A percentile compares a stretch with the other conserved stretches of the same genome.
Conservation (phyloP, 2,113 vertebrate genomes). For the Romanogobio albipinnatus region DNA sequence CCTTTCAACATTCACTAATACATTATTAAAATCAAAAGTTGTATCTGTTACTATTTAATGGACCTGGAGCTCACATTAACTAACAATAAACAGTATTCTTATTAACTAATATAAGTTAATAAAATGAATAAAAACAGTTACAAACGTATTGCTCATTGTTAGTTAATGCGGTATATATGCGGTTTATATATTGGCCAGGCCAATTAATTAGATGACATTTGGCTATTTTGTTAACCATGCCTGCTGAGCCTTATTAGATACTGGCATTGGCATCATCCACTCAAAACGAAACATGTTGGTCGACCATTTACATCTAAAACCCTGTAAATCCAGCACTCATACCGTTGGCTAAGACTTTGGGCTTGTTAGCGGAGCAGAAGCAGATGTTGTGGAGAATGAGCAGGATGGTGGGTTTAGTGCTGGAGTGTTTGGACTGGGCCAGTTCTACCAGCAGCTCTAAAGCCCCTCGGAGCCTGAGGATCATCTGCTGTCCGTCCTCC, state of each 20-base stretch:
- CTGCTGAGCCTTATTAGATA: not conserved
- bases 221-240: not conserved
- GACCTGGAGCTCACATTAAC: too few relatives aligned
- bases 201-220: not conserved
- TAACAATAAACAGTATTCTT: too few relatives aligned
- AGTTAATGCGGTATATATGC: too few relatives aligned
- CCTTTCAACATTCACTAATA: too few relatives aligned
- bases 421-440: slow-evolving; percentile 75
- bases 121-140: too few relatives aligned
- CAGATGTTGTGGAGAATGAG: slow-evolving; percentile 87
- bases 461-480: slow-evolving; percentile 84
- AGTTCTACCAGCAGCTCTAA: slow-evolving; percentile 87
- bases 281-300: not conserved
- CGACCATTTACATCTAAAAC: not conserved
- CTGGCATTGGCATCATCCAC: not conserved
- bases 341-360: slow-evolving; percentile 90
- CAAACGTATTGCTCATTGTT: too few relatives aligned
- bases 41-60: too few relatives aligned
- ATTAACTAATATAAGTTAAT: too few relatives aligned
- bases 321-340: slow-evolving; percentile 48
- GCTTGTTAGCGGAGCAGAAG: slow-evolving; percentile 84
- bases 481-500: slow-evolving; percentile 91
- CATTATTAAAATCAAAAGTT: too few relatives aligned
- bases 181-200: not conserved
- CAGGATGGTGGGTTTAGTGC: slow-evolving; percentile 68